A percentile compares a stretch with the other conserved stretches of the same genome.
Evolutionary conservation across 2,113 vertebrate species (phyloP).

Genomic region (Coryphaenoides rupestris): DNA sequence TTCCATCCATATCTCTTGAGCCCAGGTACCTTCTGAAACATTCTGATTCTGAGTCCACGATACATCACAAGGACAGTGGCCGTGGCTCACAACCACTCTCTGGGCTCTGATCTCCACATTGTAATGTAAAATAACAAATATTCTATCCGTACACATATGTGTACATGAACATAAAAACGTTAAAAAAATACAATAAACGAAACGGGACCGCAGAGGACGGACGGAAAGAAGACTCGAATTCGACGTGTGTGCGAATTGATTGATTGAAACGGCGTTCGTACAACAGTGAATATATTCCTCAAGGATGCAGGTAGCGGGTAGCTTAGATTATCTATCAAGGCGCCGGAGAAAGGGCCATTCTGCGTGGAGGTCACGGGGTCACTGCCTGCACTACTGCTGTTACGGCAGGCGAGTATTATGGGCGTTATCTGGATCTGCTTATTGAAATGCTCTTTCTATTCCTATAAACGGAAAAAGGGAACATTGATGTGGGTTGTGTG

Average conservation of each 20-base stretch:
- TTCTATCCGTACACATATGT: too few species aligned
- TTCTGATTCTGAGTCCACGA: background rate
- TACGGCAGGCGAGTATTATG: too few species aligned
- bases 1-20: background rate
- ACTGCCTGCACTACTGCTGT: too few species aligned
- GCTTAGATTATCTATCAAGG: background rate
- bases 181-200: too few species aligned
- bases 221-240: too few species aligned
- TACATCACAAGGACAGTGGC: background rate
- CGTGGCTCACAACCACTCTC: background rate
- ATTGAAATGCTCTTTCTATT: background rate
- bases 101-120: background rate
- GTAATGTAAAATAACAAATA: background rate
- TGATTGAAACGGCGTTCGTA: too few species aligned
- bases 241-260: too few species aligned
- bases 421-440: background rate
- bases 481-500: background rate
- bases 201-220: too few species aligned
- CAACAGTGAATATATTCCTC: background rate
- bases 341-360: background rate
- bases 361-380: too few species aligned
- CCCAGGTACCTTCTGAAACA: background rate
- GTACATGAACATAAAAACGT: too few species aligned
- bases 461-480: slow-evolving; percentile 46
- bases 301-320: background rate